Evolutionary conservation across 2,888 invertebrate genomes (phyloP).

Genomic region (Lithophane ornitopus): DNA sequence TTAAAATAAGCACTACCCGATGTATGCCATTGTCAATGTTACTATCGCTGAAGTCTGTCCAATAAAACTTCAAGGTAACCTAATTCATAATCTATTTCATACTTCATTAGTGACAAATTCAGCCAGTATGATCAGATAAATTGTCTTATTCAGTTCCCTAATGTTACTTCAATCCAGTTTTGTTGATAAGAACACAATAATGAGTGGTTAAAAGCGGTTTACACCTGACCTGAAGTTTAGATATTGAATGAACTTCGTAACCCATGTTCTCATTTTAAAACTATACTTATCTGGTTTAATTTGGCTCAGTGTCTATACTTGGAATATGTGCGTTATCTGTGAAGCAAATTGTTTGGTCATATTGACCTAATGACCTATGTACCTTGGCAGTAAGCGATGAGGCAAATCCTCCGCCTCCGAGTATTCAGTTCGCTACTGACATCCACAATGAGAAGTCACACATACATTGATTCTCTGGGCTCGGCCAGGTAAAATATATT

Average conservation of each 20-base stretch:
- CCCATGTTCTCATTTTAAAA: conserved; percentile 57
- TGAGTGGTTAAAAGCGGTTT: conserved; percentile 51
- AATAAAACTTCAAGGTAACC: conserved; percentile 35
- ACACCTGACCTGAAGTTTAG: conserved; percentile 39
- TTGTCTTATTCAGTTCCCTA: neutral
- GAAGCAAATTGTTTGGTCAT: conserved; percentile 65
- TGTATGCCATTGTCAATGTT: conserved; percentile 7
- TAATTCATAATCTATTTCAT: conserved; percentile 11
- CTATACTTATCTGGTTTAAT: conserved; percentile 56
- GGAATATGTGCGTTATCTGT: conserved; percentile 57
- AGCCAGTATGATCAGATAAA: conserved; percentile 2
- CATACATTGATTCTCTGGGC: conserved; percentile 87
- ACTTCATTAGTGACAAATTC: neutral
- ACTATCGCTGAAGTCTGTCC: conserved; percentile 8
- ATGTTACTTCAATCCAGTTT: conserved; percentile 23
- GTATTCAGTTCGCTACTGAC: conserved; percentile 87
- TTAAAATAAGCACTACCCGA: conserved; percentile 1
- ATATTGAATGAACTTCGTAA: conserved; percentile 61
- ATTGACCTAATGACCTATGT: conserved; percentile 86
- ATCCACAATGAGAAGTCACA: conserved; percentile 89
- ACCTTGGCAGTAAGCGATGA: conserved; percentile 89
- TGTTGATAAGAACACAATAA: conserved; percentile 11
- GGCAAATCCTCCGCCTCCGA: conserved; percentile 85
- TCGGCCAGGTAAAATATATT: conserved; percentile 85
- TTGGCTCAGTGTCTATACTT: conserved; percentile 37